Percentiles rank a stretch among this genome's conserved stretches.
phyloP scores from a whole-genome alignment of 2,888 invertebrate species.

The Dryobotodes eremita region DNA sequence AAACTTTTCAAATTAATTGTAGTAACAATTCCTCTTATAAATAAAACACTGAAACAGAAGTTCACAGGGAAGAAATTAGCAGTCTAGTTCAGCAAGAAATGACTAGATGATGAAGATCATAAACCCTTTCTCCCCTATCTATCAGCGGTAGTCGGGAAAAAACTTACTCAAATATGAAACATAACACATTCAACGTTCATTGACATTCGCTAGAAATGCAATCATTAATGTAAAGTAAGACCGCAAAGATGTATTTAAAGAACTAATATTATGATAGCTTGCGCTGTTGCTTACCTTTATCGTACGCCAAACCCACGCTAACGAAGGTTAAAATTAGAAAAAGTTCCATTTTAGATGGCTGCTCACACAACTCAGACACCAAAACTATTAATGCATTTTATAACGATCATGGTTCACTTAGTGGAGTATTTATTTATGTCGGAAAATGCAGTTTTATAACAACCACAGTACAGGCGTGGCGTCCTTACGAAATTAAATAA shows the following conservation, averaged over 20 bases:
- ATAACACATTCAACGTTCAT: not conserved
- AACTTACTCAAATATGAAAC: not conserved
- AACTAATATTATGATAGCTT: conserved; percentile 9
- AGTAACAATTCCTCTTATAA: not conserved
- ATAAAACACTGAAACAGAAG: no score
- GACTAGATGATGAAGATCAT: not conserved
- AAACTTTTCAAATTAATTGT: not conserved
- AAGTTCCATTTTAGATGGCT: conserved; percentile 74
- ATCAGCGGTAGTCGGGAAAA: not conserved
- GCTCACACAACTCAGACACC: conserved; percentile 51
- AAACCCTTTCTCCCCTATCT: not conserved
- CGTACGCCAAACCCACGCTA: conserved; percentile 77
- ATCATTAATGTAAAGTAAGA: not conserved
- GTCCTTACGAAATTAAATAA: conserved; percentile 48
- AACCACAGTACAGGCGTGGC: conserved; percentile 69
- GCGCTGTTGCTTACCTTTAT: conserved; percentile 78
- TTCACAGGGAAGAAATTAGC: not conserved
- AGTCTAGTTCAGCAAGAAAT: not conserved
- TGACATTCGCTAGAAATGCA: conserved; percentile 1
- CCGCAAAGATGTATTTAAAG: not conserved
- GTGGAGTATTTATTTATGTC: conserved; percentile 28
- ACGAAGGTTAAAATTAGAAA: conserved; percentile 80
- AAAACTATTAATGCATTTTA: conserved; percentile 57
- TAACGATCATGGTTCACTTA: conserved; percentile 17
- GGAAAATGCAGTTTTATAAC: conserved; percentile 21